Base-by-base conservation (phyloP, 2,113 vertebrate genomes). In the Anguilla rostrata region DNA sequence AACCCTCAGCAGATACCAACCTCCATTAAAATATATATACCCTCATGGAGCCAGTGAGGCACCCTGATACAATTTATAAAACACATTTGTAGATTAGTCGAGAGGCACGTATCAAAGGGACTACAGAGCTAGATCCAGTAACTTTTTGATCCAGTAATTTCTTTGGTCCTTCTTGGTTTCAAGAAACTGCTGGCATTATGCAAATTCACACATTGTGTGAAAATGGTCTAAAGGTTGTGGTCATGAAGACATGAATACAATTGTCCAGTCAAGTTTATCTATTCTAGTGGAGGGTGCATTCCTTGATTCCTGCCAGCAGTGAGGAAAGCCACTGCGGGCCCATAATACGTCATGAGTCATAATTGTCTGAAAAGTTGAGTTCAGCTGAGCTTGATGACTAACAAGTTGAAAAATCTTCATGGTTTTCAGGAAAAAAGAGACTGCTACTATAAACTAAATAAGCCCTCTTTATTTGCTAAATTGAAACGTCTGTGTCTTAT, bases 11-110 rank as follows among this genome's bases (percentile, higher is more conserved):
- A 81, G 78, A 34, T 66, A 14, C 78, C 60, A 81, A 81, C 46
- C 46, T 86, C 85, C 43, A 63, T 53, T 80, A 16, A 39, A 34
- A 81, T 46, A 86, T 66, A 66, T 39, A 86, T 66, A 9, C 56
- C 46, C 5, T 43, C 39, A 26, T 34, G 26, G 81, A 12, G 81
- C 8, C 46, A 53, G 43, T 11, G 14, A 26, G n/a, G 46, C n/a
- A 56, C 22, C 41, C 22, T 53, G 81, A 82, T 53, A 43, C 81
- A 80, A 80, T 80, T 80, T 80, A 80, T 82, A n/a, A 53, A 53
- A 82, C 81, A 53, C 81, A 29, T 82, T 82, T 53, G 81, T 34
- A n/a, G 15, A 29, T 26, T 34, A 56, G n/a, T 9, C 12, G 46
- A n/a, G 22, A 43, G 9, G 16, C 78, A 20, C 1, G 41, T 20